These are phyloP conservation scores for Diaperis boleti DNA, from an alignment of 2,888 invertebrate genomes.

Conservation along the genomic window DNA sequence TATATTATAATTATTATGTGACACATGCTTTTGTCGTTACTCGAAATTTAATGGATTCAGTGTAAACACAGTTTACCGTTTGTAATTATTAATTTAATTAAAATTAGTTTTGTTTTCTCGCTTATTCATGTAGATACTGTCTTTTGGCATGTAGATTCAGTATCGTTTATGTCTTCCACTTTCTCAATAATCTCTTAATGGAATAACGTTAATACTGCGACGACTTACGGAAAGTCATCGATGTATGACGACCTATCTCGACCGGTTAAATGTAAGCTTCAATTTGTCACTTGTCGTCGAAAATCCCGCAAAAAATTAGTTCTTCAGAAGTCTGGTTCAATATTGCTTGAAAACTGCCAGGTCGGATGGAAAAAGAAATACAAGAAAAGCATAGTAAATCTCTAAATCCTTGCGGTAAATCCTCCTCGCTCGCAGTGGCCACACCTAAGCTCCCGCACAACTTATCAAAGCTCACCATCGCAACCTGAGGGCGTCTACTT, in stretches of 20 bases:
- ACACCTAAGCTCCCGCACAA: constrained; percentile 57
- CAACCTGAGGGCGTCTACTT: constrained; percentile 29
- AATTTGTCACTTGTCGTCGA: constrained; percentile 43
- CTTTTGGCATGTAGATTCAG: too few species aligned
- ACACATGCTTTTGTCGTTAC: too few species aligned
- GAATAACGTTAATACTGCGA: not conserved
- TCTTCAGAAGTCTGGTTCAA: constrained; percentile 42
- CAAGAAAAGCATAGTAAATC: constrained; percentile 57
- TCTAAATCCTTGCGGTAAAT: constrained; percentile 58
- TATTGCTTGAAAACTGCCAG: constrained; percentile 46
- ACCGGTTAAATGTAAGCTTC: constrained; percentile 35
- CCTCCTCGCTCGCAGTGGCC: constrained; percentile 55
- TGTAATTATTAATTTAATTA: too few species aligned
- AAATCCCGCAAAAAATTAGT: constrained; percentile 46
- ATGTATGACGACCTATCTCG: constrained; percentile 22
- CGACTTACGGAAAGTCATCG: constrained; percentile 32
- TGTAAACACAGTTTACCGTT: too few species aligned
- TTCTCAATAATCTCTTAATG: too few species aligned
- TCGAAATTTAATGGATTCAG: too few species aligned
- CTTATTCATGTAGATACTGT: too few species aligned
- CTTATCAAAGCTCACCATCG: constrained; percentile 56
- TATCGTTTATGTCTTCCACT: too few species aligned
- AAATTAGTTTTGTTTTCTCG: too few species aligned
- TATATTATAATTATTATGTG: too few species aligned
- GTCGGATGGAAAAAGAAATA: constrained; percentile 50